Evolutionary conservation across 2,888 invertebrate genomes (phyloP), one percentile per base, ranked within the genome.

Genomic region (Drosophila neotestacea): DNA sequence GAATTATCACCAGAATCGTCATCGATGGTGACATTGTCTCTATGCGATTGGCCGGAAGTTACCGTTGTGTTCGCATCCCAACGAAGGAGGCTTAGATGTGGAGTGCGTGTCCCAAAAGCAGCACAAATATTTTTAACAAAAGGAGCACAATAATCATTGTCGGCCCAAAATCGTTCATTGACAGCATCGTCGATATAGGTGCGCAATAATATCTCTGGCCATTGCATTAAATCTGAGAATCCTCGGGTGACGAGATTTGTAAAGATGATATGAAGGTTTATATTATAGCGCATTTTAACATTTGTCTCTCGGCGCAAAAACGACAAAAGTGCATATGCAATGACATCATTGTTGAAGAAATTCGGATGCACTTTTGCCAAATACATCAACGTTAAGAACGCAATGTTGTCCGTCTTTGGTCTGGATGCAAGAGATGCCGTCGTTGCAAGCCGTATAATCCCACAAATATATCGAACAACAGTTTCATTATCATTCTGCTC

Each of bases 181-280:
- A 98, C 93, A 0, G 98, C 97, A 93, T 99, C 99, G 90, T 99
- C 99, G 68, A 98, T 95, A 92, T 98, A 99, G 0, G 97, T 94
- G 95, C 97, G 97, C 1, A 98, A 95, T 93, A 98, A 98, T 61
- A 95, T 94, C 90, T 98, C 98, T 0, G 98, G 98, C 99, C 98
- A 99, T 82, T 95, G 95, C 71, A 94, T 95, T 79, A 96, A 96
- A 42, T 98, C 97, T 51, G 94, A 93, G 91, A 96, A 98, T 0
- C 97, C 97, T 77, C 96, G 94, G 89, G 96, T 95, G 58, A 98
- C 92, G 86, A 98, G 94, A 93, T 98, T 98, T 69, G 97, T 95
- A 4, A 97, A 96, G 47, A 98, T 92, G 32, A 97, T 96, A 77
- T 97, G 96, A 42, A 97, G 95, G 46, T 96, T 93, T 0, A 96